These are phyloP conservation scores for Cephus rjabovi DNA, from an alignment of 2,888 invertebrate species.

Conservation along the genomic window DNA sequence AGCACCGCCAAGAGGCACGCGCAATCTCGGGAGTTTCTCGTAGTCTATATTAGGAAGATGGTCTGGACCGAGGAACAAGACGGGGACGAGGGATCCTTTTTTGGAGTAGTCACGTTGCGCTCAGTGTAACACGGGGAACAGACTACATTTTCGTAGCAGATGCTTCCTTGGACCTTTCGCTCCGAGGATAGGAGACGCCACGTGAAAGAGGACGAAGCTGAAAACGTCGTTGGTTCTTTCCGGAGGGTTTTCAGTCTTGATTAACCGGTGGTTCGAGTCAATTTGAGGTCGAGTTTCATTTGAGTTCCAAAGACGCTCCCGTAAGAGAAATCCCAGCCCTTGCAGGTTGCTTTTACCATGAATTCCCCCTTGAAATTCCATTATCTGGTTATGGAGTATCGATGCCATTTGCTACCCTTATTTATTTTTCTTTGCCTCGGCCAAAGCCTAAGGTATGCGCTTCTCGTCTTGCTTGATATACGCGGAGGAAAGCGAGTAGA, in stretches of 20 bases:
- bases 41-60: neutral
- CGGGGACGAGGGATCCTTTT: conserved; percentile 28
- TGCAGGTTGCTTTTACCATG: too few relatives aligned
- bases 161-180: conserved; percentile 33
- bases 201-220: conserved; percentile 1
- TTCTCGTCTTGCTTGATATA: too few relatives aligned
- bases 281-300: conserved; percentile 49
- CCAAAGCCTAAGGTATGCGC: too few relatives aligned
- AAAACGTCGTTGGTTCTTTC: neutral
- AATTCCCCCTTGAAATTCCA: too few relatives aligned
- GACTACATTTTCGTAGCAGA: conserved; percentile 40
- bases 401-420: too few relatives aligned
- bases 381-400: too few relatives aligned
- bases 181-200: conserved; percentile 30
- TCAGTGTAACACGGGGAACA: conserved; percentile 20
- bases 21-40: neutral
- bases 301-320: neutral
- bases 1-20: neutral
- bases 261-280: conserved; percentile 54
- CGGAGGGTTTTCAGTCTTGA: conserved; percentile 49
- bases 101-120: conserved; percentile 5
- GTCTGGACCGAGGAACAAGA: neutral
- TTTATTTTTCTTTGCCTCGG: too few relatives aligned
- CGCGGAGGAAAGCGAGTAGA: too few relatives aligned
- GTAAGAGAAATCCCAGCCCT: too few relatives aligned